Percentiles rank a stretch among this genome's conserved stretches.
These are phyloP conservation scores for Melangyna quadrimaculata DNA, from an alignment of 2,888 invertebrate genomes.

Conservation along the genomic window DNA sequence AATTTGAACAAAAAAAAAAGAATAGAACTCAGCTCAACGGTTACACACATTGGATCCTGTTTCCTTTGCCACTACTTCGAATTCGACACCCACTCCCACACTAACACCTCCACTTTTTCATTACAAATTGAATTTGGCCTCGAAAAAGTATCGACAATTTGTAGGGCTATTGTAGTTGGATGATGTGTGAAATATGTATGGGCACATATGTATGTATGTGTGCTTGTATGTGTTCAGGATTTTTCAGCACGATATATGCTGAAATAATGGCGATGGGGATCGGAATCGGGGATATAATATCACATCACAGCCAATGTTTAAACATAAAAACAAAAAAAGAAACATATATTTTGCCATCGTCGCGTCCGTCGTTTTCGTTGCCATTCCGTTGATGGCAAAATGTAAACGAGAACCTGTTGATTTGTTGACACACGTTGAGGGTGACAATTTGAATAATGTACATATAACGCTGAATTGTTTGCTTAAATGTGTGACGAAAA, in stretches of 20 bases:
- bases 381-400: constrained; percentile 26
- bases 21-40: constrained; percentile 45
- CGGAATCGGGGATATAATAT: constrained; percentile 50
- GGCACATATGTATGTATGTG: neutral
- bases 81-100: neutral
- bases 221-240: constrained; percentile 1
- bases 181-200: constrained; percentile 69
- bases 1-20: constrained; percentile 13
- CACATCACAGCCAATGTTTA: constrained; percentile 43
- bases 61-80: neutral
- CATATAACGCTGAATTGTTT: constrained; percentile 20
- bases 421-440: constrained; percentile 69
- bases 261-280: neutral
- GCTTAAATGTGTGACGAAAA: constrained; percentile 36
- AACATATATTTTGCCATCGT: constrained; percentile 4
- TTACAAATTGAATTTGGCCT: constrained; percentile 69
- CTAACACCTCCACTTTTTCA: constrained; percentile 52
- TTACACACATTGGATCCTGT: constrained; percentile 35
- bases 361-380: neutral
- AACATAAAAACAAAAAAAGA: constrained; percentile 34
- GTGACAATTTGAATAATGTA: constrained; percentile 53
- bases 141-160: constrained; percentile 70
- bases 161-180: constrained; percentile 67
- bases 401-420: constrained; percentile 66
- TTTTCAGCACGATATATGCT: constrained; percentile 19